Base-by-base conservation (phyloP, 2,113 vertebrate genomes). In the Neolamprologus longior region DNA sequence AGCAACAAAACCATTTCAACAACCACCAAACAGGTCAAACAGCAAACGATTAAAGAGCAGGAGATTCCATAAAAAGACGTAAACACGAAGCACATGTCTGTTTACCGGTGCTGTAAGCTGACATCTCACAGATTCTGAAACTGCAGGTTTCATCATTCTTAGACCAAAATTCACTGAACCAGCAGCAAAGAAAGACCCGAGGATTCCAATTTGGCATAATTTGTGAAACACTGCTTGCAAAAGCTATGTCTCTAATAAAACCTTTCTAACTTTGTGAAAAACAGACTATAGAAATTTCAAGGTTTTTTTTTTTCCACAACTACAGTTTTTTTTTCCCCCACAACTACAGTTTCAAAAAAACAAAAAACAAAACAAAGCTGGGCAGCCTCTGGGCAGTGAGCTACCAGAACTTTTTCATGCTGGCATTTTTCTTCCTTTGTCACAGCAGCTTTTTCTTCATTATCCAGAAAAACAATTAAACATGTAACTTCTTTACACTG, bases 231-330 rank as follows among this genome's bases (percentile, higher is more conserved):
- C 57, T 61, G 28, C 28, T 61, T 10, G 26, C 14, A 61, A 31
- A 61, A 61, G 57, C 28, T 17, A 31, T 6, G 57, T 61, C 57
- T 61, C 57, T 58, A 31, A 58, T 58, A 58, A 58, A 58, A 58
- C 57, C 57, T 58, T 28, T 31, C 55, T 17, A 31, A 61, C 57
- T 31, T 31, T 58, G 26, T 31, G 57, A 17, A 61, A 61, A 61
- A 61, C 28, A 61, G 57, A 31, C 57, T 61, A 61, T 31, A 61
- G 57, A 61, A 61, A 61, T 61, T 61, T 61, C 26, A 61, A 61
- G 57, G 2, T 0, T 3, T 57, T 26, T 24, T 57, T 7, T 5
- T 0, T 5, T 4, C 55, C 26, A 31, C 57, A 61, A 61, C 7
- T 61, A 58, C 57, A 61, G 14, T 17, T 31, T 4, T 40, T 40